Evolutionary conservation across 2,888 invertebrate genomes (phyloP).

Genomic region (Rhopalosiphum nymphaeae): DNA sequence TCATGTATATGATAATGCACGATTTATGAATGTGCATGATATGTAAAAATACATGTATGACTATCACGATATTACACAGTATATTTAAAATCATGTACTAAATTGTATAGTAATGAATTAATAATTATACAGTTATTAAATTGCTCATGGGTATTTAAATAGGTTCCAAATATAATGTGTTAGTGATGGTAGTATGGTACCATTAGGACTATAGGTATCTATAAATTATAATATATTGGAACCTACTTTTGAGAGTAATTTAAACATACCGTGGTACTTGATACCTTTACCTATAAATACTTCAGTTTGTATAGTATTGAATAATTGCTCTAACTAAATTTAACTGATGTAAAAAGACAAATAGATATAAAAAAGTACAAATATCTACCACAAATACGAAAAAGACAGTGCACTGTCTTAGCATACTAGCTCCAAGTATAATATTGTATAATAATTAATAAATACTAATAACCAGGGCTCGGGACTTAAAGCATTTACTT

Average conservation of each 20-base stretch:
- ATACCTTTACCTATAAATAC: not conserved
- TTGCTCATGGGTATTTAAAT: not conserved
- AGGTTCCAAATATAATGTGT: not conserved
- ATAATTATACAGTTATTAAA: not conserved
- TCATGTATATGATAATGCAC: not conserved
- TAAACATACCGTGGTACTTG: not conserved
- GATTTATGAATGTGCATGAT: not conserved
- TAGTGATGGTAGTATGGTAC: not conserved
- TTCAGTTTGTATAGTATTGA: not conserved
- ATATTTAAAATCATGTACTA: not conserved
- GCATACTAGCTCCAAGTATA: no score
- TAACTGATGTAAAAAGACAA: no score
- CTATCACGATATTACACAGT: not conserved
- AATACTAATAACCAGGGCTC: no score
- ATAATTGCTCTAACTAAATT: no score
- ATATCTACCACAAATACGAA: no score
- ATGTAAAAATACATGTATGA: not conserved
- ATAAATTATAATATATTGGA: not conserved
- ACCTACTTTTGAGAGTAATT: not conserved
- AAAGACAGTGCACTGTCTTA: no score
- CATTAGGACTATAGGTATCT: not conserved
- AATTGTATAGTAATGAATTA: not conserved
- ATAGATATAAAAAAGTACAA: no score
- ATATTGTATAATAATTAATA: no score
- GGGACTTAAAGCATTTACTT: no score